These are phyloP conservation scores for Porites cylindrica DNA, from an alignment of 92 coral and sea anemone genomes.

Conservation along the genomic window DNA sequence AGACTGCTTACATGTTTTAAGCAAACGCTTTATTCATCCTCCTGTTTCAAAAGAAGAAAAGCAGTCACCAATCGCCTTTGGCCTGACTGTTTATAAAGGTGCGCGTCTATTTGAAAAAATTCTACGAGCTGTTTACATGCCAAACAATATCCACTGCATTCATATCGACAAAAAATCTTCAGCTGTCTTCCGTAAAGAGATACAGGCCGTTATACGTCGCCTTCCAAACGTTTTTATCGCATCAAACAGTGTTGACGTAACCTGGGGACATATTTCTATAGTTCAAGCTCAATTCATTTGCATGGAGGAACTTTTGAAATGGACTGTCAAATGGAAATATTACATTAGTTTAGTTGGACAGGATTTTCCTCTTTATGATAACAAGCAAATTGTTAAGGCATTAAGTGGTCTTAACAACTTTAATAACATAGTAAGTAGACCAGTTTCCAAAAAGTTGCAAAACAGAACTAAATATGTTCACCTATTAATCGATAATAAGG, in stretches of 20 bases:
- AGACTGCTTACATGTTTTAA: background rate
- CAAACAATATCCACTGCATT: conserved; percentile 76
- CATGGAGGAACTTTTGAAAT: conserved; percentile 60
- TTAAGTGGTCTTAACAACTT: conserved; percentile 44
- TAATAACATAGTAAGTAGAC: conserved; percentile 43
- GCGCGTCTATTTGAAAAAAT: conserved; percentile 66
- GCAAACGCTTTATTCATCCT: background rate
- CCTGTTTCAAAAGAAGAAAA: conserved; percentile 27
- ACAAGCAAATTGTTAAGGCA: conserved; percentile 62
- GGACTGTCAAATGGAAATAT: conserved; percentile 67
- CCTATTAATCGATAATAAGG: background rate
- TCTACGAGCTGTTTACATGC: conserved; percentile 70
- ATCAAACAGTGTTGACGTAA: conserved; percentile 32
- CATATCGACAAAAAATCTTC: conserved; percentile 72
- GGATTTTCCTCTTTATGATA: conserved; percentile 76
- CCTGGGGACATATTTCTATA: conserved; percentile 65
- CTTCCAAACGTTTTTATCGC: conserved; percentile 73
- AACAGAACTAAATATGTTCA: conserved; percentile 1
- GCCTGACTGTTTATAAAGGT: conserved; percentile 58
- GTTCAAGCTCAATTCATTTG: conserved; percentile 64
- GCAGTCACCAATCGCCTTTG: conserved; percentile 62
- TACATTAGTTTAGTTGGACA: conserved; percentile 74
- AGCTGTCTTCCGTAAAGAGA: conserved; percentile 23
- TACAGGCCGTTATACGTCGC: conserved; percentile 50
- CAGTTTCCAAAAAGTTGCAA: background rate